Evolutionary conservation across 2,888 invertebrate species (phyloP).

Genomic region (Drosophila monieri): DNA sequence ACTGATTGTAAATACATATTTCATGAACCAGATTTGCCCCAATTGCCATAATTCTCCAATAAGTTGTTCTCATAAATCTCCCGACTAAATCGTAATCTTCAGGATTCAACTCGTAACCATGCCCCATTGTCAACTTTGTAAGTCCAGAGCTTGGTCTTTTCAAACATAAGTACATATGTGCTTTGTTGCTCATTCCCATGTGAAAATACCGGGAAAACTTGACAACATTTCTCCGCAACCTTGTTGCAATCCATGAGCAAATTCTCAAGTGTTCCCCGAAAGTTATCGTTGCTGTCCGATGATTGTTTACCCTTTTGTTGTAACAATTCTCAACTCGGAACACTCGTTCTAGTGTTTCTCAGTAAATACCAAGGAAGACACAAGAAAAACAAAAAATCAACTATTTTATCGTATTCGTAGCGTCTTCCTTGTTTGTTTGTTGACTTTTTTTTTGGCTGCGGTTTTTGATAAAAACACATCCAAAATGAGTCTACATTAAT

Average conservation of each 20-base stretch:
- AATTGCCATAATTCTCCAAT: no score
- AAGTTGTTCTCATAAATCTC: no score
- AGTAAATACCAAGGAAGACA: constrained; percentile 5
- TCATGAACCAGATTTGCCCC: no score
- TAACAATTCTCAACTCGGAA: constrained; percentile 12
- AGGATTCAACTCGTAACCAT: background rate
- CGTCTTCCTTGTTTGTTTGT: constrained; percentile 6
- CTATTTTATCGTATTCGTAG: constrained; percentile 24
- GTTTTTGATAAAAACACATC: constrained; percentile 57
- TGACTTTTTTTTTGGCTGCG: constrained; percentile 34
- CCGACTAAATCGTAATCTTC: background rate
- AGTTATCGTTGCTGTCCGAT: constrained; percentile 26
- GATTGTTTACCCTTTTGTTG: constrained; percentile 14
- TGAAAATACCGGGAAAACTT: constrained; percentile 8
- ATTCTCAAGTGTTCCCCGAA: constrained; percentile 8
- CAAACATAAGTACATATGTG: background rate
- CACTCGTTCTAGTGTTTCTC: constrained; percentile 30
- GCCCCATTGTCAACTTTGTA: constrained; percentile 5
- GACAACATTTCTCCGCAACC: constrained; percentile 10
- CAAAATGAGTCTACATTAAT: constrained; percentile 18
- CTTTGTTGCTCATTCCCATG: constrained; percentile 5
- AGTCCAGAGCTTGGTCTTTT: constrained; percentile 1
- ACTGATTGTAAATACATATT: no score
- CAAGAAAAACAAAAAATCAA: constrained; percentile 3
- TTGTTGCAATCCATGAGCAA: constrained; percentile 27